Percentiles rank a stretch among this genome's conserved stretches.
Conservation (phyloP, 2,797 vertebrate species). For the Myotis planiceps region DNA sequence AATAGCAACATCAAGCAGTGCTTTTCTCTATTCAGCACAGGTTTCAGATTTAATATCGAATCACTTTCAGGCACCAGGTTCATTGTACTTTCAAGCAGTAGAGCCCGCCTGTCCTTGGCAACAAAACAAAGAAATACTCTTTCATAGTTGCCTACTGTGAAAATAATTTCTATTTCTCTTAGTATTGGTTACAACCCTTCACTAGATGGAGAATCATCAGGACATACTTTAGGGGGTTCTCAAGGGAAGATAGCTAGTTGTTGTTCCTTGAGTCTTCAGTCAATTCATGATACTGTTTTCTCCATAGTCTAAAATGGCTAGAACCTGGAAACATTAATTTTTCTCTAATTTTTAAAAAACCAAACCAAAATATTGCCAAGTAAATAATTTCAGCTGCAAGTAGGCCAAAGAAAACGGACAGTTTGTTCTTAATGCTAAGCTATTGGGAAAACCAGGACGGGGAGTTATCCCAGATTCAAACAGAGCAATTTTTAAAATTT, state of each 20-base stretch:
- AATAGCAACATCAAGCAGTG: slow-evolving; percentile 60
- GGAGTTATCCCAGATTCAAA: slow-evolving; percentile 44
- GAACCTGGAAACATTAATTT: slow-evolving; percentile 65
- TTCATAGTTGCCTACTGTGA: not conserved
- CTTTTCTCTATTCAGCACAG: slow-evolving; percentile 70
- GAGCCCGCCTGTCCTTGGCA: slow-evolving; percentile 27
- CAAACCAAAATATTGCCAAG: slow-evolving; percentile 63
- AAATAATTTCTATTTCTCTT: not conserved
- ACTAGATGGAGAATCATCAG: not conserved
- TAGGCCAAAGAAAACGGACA: slow-evolving; percentile 85
- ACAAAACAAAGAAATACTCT: slow-evolving; percentile 17
- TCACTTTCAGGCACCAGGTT: slow-evolving; percentile 64
- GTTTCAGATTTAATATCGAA: slow-evolving; percentile 63
- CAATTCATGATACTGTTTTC: slow-evolving; percentile 53
- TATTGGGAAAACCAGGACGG: slow-evolving; percentile 39
- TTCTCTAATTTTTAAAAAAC: slow-evolving; percentile 54
- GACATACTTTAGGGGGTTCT: not conserved
- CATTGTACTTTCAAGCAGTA: slow-evolving; percentile 61
- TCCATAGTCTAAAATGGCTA: slow-evolving; percentile 23
- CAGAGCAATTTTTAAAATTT: slow-evolving; percentile 41
- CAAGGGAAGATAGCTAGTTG: not conserved
- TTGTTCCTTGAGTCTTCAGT: slow-evolving; percentile 10
- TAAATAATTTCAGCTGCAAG: slow-evolving; percentile 79
- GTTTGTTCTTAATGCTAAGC: slow-evolving; percentile 78
- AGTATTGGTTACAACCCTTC: not conserved